These are phyloP conservation scores for Alethe diademata DNA, from an alignment of 2,113 vertebrate species.

Conservation along the genomic window DNA sequence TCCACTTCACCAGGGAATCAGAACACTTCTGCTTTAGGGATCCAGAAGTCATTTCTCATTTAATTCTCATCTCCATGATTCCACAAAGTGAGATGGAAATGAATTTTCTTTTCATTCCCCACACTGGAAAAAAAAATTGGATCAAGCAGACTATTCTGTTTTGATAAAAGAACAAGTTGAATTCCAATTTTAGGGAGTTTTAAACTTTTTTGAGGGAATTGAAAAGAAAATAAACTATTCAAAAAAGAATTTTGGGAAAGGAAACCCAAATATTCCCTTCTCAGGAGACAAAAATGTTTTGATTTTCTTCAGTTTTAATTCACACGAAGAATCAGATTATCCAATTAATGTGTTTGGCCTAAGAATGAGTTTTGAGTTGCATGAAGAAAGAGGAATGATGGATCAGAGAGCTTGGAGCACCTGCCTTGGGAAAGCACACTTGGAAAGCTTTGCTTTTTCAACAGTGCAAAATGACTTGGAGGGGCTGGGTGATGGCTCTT, in stretches of 20 bases:
- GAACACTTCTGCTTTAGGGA: not conserved
- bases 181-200: not conserved
- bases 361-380: not conserved
- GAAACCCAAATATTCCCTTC: not conserved
- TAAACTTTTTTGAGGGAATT: not conserved
- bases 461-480: not conserved
- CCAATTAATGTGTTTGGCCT: not conserved
- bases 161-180: not conserved
- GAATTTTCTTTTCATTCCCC: not conserved
- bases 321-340: not conserved
- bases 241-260: not conserved
- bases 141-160: not conserved
- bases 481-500: not conserved
- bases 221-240: not conserved
- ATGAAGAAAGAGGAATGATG: not conserved
- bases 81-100: not conserved
- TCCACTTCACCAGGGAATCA: not conserved
- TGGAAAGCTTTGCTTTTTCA: slow-evolving; percentile 30
- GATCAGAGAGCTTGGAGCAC: not conserved
- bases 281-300: not conserved
- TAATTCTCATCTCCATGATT: not conserved
- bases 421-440: not conserved
- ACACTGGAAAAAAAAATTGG: not conserved
- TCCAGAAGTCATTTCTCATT: not conserved
- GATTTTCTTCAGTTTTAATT: not conserved